These are phyloP conservation scores for Gobiocypris rarus DNA, from an alignment of 2,113 vertebrate species.

Conservation along the genomic window DNA sequence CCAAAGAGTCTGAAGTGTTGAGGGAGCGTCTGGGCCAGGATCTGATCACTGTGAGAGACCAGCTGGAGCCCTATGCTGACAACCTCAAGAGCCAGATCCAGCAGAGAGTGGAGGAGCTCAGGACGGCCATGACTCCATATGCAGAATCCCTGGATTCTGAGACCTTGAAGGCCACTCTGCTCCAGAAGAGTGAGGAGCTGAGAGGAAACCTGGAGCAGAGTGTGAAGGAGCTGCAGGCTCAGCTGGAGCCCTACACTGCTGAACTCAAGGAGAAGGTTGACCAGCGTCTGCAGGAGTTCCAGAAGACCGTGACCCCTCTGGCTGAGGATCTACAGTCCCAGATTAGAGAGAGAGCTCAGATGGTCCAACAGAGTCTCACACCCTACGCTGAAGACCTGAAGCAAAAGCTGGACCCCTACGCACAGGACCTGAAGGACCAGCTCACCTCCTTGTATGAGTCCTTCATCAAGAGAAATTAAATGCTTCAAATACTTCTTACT, in stretches of 20 bases:
- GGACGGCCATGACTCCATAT: constrained; percentile 60
- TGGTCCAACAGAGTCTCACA: constrained; percentile 66
- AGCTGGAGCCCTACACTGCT: constrained; percentile 61
- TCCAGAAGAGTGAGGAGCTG: constrained; percentile 64
- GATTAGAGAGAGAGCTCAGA: constrained; percentile 56
- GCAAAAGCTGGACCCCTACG: constrained; percentile 57
- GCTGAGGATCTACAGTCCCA: constrained; percentile 62
- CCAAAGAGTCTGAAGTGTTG: constrained; percentile 68
- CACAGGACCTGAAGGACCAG: constrained; percentile 64
- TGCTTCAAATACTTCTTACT: neutral
- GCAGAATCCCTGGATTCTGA: constrained; percentile 62
- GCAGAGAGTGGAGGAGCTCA: constrained; percentile 78
- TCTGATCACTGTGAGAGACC: constrained; percentile 59
- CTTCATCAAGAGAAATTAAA: constrained; percentile 63
- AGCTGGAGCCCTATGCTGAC: constrained; percentile 72
- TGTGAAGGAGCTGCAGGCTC: constrained; percentile 58
- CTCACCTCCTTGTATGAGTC: constrained; percentile 58
- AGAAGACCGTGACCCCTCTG: constrained; percentile 67
- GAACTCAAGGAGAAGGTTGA: constrained; percentile 66
- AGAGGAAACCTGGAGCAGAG: constrained; percentile 52
- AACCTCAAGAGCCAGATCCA: constrained; percentile 75
- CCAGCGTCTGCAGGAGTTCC: constrained; percentile 66
- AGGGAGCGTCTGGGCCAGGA: constrained; percentile 67
- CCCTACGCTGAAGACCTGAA: constrained; percentile 63
- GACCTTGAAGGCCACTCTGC: constrained; percentile 55